Conservation (phyloP, 2,797 vertebrate genomes). For the Potorous gilbertii region DNA sequence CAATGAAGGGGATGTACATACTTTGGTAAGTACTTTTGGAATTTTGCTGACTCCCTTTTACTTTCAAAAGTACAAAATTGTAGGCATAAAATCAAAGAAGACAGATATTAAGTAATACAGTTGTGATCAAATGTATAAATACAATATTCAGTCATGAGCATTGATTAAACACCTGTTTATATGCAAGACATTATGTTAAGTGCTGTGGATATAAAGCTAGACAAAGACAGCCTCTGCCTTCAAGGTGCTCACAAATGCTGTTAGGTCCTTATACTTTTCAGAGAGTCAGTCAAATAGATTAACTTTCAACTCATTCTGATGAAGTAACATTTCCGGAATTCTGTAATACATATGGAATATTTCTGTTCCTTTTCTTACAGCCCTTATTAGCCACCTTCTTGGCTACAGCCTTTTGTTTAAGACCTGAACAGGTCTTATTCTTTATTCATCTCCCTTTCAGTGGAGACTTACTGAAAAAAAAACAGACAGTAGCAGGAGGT, state of each 20-base stretch:
- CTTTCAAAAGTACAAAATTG: slow-evolving; percentile 47
- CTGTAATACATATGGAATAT: slow-evolving; percentile 26
- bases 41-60: background rate
- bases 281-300: slow-evolving; percentile 18
- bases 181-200: background rate
- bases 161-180: background rate
- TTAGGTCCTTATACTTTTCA: slow-evolving; percentile 27
- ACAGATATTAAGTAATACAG: slow-evolving; percentile 56
- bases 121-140: slow-evolving; percentile 36
- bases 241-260: background rate
- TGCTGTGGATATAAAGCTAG: background rate
- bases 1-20: slow-evolving; percentile 87
- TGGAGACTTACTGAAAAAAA: background rate
- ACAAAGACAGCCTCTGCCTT: background rate
- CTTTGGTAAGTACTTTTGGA: slow-evolving; percentile 86
- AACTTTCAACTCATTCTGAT: slow-evolving; percentile 3
- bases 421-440: background rate
- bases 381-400: background rate
- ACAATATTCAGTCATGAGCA: slow-evolving; percentile 37
- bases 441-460: too few species aligned
- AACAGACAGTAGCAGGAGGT: background rate
- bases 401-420: background rate
- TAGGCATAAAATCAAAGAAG: slow-evolving; percentile 27
- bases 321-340: background rate
- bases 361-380: slow-evolving; percentile 2